Base-by-base conservation (phyloP, 2,113 vertebrate species). In the Microtus ochrogaster region DNA sequence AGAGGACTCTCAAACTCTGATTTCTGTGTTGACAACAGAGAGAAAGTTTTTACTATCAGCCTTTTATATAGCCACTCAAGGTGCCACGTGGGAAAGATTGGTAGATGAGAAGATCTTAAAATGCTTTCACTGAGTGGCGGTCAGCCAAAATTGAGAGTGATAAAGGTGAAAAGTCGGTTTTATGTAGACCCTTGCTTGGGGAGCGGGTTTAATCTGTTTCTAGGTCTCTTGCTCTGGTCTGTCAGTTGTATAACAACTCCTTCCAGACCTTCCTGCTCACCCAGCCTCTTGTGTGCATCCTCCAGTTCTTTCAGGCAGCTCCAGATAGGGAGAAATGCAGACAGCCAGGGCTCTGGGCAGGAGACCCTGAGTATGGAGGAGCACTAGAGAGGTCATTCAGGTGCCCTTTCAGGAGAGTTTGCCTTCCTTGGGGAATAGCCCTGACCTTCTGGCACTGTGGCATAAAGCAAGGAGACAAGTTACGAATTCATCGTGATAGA, bases 11-110 rank as follows among this genome's bases (percentile, higher is more conserved):
- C 19, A 66, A 84, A 33, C 17, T 44, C 16, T 70, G 8, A 61
- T 94, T 90, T 61, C n/a, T 68, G 36, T 85, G 41, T 90, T 94
- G 76, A 70, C 89, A 77, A 68, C 22, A 84, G 52, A 89, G 88
- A 90, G 82, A 49, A 47, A 33, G 28, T 94, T 90, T 63, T 78
- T 92, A 73, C 84, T 89, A 33, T 55, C 83, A 91, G 52, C 44
- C 65, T 95, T 2, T 82, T 91, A 88, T 76, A 28, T 86, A 92
- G 76, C 73, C 55, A 63, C 65, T 55, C 16, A 70, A 30, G 83
- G n/a, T 92, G 21, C 77, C 76, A 89, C 74, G 78, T 52, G 5
- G 68, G 55, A 89, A 91, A 94, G 47, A 74, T 87, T 86, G 89
- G 55, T 19, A 8, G 26, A 44, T 66, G 84, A 95, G 58, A 87